Percentiles rank a stretch among this genome's conserved stretches.
Evolutionary conservation across 2,797 vertebrate species (phyloP).

Genomic region (Sebastes vulpes): DNA sequence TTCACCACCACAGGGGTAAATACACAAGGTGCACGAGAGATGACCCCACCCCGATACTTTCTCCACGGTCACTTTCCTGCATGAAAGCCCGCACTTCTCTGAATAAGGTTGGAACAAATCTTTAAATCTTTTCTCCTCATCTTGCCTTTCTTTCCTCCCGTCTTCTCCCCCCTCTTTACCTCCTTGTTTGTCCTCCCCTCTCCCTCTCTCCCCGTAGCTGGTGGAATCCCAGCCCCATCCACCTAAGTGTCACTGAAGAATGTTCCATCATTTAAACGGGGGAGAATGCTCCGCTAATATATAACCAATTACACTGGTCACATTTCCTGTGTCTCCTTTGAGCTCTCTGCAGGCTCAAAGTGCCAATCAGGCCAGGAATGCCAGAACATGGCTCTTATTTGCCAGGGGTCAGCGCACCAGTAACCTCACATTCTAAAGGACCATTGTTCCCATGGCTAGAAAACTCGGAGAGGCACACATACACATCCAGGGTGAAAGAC

Average conservation of each 20-base stretch:
- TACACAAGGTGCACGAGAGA: constrained; percentile 40
- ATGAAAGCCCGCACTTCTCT: constrained; percentile 7
- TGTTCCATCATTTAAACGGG: constrained; percentile 84
- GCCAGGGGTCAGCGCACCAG: constrained; percentile 88
- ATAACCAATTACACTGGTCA: constrained; percentile 89
- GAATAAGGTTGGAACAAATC: constrained; percentile 27
- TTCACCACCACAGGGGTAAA: constrained; percentile 44
- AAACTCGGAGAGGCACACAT: constrained; percentile 69
- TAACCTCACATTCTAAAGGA: constrained; percentile 89
- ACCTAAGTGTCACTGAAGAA: constrained; percentile 85
- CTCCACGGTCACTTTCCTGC: constrained; percentile 9
- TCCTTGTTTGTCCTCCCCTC: constrained; percentile 4
- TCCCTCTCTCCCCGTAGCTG: constrained; percentile 8
- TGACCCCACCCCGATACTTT: constrained; percentile 26
- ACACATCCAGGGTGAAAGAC: constrained; percentile 65
- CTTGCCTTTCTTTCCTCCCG: constrained; percentile 5
- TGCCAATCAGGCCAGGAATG: constrained; percentile 90
- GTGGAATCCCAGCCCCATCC: constrained; percentile 71
- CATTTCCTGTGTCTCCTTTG: constrained; percentile 89
- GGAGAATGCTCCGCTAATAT: constrained; percentile 82
- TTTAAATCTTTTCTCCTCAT: constrained; percentile 7
- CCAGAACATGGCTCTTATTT: constrained; percentile 90
- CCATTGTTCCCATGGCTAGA: constrained; percentile 88
- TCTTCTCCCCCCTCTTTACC: neutral
- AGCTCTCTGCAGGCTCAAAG: constrained; percentile 86